These are phyloP conservation scores for Choloepus hoffmanni DNA, from an alignment of 2,113 vertebrate genomes.

Conservation along the genomic window DNA sequence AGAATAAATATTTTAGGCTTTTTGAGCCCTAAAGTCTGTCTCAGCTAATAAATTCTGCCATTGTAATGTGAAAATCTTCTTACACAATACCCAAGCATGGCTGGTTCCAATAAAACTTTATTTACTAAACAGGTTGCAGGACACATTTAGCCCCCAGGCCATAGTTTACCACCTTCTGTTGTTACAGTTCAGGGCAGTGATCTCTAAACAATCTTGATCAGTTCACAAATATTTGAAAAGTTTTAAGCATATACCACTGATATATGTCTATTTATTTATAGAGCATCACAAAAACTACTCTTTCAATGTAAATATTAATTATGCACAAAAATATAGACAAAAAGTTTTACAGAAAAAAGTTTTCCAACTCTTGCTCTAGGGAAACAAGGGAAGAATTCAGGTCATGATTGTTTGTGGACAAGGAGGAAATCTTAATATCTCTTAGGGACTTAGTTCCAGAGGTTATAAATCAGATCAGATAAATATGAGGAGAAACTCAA, in stretches of 20 bases:
- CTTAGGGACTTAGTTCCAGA: conserved; percentile 28
- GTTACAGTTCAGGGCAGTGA: not conserved
- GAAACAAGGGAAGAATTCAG: not conserved
- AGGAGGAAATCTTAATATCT: conserved; percentile 34
- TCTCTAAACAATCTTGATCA: not conserved
- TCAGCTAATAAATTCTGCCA: not conserved
- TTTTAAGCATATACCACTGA: not conserved
- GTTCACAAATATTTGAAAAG: not conserved
- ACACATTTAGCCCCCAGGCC: not conserved
- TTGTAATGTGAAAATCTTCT: not conserved
- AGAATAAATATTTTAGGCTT: not conserved
- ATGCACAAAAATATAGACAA: not conserved
- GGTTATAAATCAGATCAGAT: conserved; percentile 60
- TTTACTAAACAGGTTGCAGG: not conserved
- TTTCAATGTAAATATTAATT: not conserved
- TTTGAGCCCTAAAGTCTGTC: not conserved
- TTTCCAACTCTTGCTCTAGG: not conserved
- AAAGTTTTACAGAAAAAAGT: not conserved
- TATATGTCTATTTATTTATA: not conserved
- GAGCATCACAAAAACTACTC: not conserved
- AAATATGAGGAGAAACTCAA: not conserved
- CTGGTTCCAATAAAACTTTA: not conserved
- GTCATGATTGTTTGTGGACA: conserved; percentile 7
- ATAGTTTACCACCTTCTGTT: not conserved
- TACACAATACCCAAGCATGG: not conserved